These are phyloP conservation scores for Hydra vulgaris DNA, from an alignment of 30 jellyfish, hydroid and myxozoan species.

Conservation along the genomic window DNA sequence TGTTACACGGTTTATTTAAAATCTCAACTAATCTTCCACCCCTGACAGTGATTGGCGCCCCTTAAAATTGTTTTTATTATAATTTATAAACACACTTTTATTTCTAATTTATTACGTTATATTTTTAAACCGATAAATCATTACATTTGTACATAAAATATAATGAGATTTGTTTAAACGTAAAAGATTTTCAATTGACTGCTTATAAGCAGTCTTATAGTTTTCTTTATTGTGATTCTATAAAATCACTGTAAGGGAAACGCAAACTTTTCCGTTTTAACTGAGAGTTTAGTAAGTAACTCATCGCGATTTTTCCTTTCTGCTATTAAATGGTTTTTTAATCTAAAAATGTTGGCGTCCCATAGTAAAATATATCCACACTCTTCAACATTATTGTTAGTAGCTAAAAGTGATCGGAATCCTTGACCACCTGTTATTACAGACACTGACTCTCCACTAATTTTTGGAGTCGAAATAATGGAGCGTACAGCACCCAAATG, in stretches of 20 bases:
- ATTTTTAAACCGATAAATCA: no score
- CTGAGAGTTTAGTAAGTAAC: neutral
- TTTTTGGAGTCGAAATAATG: neutral
- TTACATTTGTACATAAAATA: no score
- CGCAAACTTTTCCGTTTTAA: neutral
- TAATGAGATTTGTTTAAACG: no score
- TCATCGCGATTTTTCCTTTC: slow-evolving; percentile 30
- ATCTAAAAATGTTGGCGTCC: slow-evolving; percentile 66
- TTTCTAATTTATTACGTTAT: no score
- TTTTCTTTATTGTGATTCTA: no score
- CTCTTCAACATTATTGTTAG: neutral
- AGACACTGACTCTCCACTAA: neutral
- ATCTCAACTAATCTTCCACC: no score
- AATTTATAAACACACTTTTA: no score
- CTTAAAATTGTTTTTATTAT: no score
- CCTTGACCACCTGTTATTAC: slow-evolving; percentile 18
- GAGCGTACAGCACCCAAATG: slow-evolving; percentile 13
- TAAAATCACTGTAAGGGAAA: no score
- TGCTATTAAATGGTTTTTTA: slow-evolving; percentile 32
- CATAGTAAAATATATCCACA: slow-evolving; percentile 71
- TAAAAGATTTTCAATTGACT: no score
- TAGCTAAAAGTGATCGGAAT: neutral
- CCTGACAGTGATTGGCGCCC: no score
- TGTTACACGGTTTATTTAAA: no score
- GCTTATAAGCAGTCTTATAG: neutral